Evolutionary conservation across 1,140 invertebrate genomes (phyloP), one percentile per base, ranked within the genome.

Genomic region (Sycobia sp.): DNA sequence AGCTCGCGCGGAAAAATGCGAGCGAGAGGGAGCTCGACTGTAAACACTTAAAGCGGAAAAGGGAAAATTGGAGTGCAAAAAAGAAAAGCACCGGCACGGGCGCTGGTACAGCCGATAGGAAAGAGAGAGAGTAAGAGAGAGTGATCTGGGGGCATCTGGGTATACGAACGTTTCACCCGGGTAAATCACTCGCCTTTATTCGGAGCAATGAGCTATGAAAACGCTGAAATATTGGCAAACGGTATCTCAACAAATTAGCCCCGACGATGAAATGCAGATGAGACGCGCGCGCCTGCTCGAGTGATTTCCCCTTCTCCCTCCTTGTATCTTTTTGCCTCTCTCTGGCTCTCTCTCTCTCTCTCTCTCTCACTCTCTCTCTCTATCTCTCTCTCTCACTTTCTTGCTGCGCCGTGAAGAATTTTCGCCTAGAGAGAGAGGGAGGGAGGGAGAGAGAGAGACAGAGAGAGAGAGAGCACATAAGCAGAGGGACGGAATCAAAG

Each of bases 211-310:
- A 27, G 32, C 25, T 32, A 53, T 58, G 49, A 64, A 58, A 64
- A 49, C 20, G 47, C 70, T 77, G 76, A 80, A 81, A 80, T 81
- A 82, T 81, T 79, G 78, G 76, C 78, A 81, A 81, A 75, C 78
- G 75, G 78, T 80, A 82, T 82, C 79, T 81, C 77, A 75, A 77
- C 79, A 80, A 81, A 82, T 82, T 82, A 81, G 79, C 73, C 55
- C n/a, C 76, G 36, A 39, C 22, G 73, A 76, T 78, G 79, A 77
- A 78, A 80, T 76, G 78, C 76, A 76, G 77, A 80, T 77, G 72
- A 73, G 73, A 70, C 71, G 67, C 69, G 67, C 44, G 62, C 54
- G 8, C 27, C 47, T 60, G 50, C 36, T 41, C 8, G 10, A 27
- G 32, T 7, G 11, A 11, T 4, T 11, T 4, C 11, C 5, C 5